A percentile compares a stretch with the other conserved stretches of the same genome.
phyloP scores from a whole-genome alignment of 37 sponge, comb jelly and placozoan species.

The Bolinopsis microptera region DNA sequence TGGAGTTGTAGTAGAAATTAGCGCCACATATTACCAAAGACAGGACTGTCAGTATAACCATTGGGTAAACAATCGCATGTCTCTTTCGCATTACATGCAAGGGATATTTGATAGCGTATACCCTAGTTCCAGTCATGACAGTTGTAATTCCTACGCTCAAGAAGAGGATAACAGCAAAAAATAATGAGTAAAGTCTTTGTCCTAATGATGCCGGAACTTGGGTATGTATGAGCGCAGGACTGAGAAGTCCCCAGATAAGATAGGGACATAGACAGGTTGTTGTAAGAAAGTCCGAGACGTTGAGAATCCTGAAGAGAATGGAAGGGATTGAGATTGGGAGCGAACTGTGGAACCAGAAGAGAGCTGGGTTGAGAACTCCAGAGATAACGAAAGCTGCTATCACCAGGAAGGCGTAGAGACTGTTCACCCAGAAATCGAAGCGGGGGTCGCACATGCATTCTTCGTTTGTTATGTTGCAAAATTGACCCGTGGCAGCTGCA shows the following conservation, averaged over 20 bases:
- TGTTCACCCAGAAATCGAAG: background rate
- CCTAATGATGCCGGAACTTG: background rate
- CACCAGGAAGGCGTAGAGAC: background rate
- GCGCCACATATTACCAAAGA: background rate
- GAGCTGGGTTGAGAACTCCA: background rate
- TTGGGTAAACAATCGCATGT: background rate
- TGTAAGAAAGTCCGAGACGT: background rate
- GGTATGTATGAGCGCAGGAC: background rate
- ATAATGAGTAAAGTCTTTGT: background rate
- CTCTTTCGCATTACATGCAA: background rate
- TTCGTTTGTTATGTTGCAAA: no score
- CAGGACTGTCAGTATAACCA: background rate
- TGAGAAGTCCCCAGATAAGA: conserved; percentile 28
- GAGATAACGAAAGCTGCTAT: background rate
- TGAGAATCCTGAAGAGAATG: conserved; percentile 13
- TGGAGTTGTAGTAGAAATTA: background rate
- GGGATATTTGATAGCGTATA: conserved; percentile 4
- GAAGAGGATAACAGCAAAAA: conserved; percentile 8
- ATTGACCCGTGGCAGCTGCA: no score
- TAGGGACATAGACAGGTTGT: conserved; percentile 10
- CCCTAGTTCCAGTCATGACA: conserved; percentile 11
- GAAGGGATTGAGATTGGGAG: background rate
- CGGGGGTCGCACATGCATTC: background rate
- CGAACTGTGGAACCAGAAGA: background rate
- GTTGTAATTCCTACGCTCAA: conserved; percentile 23